Conservation (phyloP, 92 coral and sea anemone genomes). For the Micromussa lordhowensis region DNA sequence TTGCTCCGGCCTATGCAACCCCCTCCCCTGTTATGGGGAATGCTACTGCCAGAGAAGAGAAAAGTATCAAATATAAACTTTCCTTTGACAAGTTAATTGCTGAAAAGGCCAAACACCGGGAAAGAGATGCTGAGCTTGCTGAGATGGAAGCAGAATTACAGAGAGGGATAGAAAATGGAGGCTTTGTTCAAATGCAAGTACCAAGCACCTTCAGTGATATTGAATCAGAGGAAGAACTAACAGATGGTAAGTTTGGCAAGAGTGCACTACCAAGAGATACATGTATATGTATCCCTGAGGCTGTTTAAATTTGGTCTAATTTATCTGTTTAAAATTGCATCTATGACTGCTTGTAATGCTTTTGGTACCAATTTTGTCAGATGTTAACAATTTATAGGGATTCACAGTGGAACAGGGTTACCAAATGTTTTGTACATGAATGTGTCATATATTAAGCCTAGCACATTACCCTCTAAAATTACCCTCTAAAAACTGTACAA, state of each 20-base stretch:
- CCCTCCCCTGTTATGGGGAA: slow-evolving; percentile 16
- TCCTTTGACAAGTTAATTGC: slow-evolving; percentile 77
- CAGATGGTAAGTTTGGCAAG: slow-evolving; percentile 58
- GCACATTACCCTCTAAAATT: too few species aligned
- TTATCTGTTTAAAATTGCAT: too few species aligned
- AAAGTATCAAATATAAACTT: slow-evolving; percentile 57
- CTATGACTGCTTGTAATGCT: too few species aligned
- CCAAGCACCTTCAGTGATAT: slow-evolving; percentile 65
- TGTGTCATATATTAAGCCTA: too few species aligned
- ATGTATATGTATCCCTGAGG: too few species aligned
- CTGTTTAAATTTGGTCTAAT: too few species aligned
- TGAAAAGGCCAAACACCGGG: slow-evolving; percentile 70
- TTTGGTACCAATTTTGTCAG: too few species aligned
- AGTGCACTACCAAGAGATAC: too few species aligned
- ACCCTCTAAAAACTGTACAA: neutral
- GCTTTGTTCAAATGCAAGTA: slow-evolving; percentile 52
- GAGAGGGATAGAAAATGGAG: slow-evolving; percentile 76
- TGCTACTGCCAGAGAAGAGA: neutral
- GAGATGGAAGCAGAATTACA: slow-evolving; percentile 81
- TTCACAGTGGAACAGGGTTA: too few species aligned
- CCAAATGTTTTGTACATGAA: too few species aligned
- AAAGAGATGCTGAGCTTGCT: slow-evolving; percentile 67
- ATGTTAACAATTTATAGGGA: too few species aligned
- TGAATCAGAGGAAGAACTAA: slow-evolving; percentile 69
- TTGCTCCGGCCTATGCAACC: slow-evolving; percentile 36